phyloP scores from a whole-genome alignment of 2,113 vertebrate genomes.

The Cololabis saira region DNA sequence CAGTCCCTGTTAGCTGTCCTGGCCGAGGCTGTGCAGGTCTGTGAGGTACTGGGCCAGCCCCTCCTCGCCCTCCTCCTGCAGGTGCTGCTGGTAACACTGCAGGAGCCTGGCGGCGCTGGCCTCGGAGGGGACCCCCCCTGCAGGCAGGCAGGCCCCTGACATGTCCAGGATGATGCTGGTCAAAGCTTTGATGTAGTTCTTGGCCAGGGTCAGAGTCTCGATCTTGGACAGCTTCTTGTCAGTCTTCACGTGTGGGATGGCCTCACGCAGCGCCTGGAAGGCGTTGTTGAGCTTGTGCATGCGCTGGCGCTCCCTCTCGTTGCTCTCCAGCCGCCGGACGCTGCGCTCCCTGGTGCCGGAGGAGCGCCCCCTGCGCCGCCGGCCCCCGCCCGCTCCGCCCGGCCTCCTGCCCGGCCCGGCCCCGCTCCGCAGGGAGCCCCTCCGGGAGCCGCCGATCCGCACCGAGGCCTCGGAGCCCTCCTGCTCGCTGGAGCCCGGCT shows the following conservation, averaged over 20 bases:
- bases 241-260: constrained; percentile 92
- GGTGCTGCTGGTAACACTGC: constrained; percentile 89
- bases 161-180: constrained; percentile 94
- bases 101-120: constrained; percentile 81
- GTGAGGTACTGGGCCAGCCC: constrained; percentile 87
- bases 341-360: constrained; percentile 85
- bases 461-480: constrained; percentile 84
- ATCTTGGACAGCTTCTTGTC: constrained; percentile 99
- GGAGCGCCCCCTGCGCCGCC: constrained; percentile 65
- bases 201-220: constrained; percentile 96
- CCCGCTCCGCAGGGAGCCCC: constrained; percentile 63
- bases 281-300: constrained; percentile 99
- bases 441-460: constrained; percentile 72
- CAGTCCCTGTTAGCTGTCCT: constrained; percentile 77
- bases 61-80: constrained; percentile 81
- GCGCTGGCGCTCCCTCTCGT: constrained; percentile 93
- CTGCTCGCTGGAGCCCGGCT: constrained; percentile 77
- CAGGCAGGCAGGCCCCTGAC: constrained; percentile 86
- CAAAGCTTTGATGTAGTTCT: constrained; percentile 97
- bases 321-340: constrained; percentile 92
- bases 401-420: constrained; percentile 41
- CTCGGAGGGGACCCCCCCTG: constrained; percentile 70
- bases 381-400: constrained; percentile 36
- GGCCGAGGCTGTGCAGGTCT: constrained; percentile 84
- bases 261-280: constrained; percentile 94